phyloP scores from a whole-genome alignment of 2,888 invertebrate genomes.

The Drosophila monieri region DNA sequence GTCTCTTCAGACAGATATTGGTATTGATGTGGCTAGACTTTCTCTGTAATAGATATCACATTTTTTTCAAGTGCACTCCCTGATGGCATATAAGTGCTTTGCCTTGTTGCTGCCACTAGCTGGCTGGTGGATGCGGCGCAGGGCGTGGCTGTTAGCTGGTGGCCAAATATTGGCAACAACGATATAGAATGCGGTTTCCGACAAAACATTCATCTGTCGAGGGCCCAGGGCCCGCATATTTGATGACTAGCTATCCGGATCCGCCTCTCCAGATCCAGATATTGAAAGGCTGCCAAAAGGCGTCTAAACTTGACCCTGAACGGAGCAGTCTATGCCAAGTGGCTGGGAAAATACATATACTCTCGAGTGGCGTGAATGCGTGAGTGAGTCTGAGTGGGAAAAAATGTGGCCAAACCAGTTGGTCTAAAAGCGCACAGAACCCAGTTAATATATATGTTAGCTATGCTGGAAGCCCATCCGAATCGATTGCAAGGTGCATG shows the following conservation, averaged over 20 bases:
- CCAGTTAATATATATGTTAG: neutral
- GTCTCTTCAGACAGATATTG: too few relatives aligned
- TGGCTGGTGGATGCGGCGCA: constrained; percentile 15
- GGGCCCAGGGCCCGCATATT: neutral
- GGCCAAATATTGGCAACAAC: constrained; percentile 6
- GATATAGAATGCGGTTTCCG: neutral
- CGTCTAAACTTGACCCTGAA: constrained; percentile 40
- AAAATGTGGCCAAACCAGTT: constrained; percentile 21
- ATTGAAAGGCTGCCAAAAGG: constrained; percentile 38
- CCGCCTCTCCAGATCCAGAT: constrained; percentile 10
- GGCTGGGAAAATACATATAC: constrained; percentile 7
- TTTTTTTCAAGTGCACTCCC: neutral
- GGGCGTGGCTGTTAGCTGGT: constrained; percentile 3
- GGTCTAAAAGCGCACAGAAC: constrained; percentile 5
- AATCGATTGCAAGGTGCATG: constrained; percentile 17
- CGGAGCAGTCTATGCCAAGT: neutral
- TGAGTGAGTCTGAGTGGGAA: constrained; percentile 22
- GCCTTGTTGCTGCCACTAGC: constrained; percentile 39
- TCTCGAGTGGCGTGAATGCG: constrained; percentile 4
- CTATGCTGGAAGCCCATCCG: neutral
- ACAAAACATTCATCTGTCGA: constrained; percentile 2
- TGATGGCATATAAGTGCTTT: constrained; percentile 43
- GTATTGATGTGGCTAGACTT: too few relatives aligned
- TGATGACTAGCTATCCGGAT: neutral
- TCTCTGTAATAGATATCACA: too few relatives aligned